Percentiles rank a stretch among this genome's conserved stretches.
Evolutionary conservation across 1,140 invertebrate genomes (phyloP).

Genomic region (Drosophila grimshawi): DNA sequence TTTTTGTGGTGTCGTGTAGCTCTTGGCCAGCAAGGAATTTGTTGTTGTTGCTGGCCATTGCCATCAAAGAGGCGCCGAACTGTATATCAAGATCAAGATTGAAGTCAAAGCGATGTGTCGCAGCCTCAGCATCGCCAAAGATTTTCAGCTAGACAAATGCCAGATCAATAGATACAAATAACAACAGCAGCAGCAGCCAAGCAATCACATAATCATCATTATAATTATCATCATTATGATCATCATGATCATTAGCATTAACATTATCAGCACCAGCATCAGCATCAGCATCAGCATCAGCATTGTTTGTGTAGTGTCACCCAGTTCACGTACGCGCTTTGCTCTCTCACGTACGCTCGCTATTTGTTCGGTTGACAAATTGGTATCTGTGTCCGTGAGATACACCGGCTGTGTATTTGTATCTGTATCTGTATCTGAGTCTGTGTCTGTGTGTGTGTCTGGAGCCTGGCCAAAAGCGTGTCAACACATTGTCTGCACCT

Average conservation of each 20-base stretch:
- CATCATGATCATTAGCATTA: conserved; percentile 14
- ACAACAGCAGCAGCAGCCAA: background rate
- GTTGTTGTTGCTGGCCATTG: conserved; percentile 25
- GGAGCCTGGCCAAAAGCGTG: too few relatives aligned
- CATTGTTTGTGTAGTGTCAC: conserved; percentile 47
- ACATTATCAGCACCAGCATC: conserved; percentile 3
- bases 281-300: conserved; percentile 4
- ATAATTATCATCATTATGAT: conserved; percentile 18
- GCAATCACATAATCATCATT: conserved; percentile 7
- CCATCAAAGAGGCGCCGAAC: conserved; percentile 78
- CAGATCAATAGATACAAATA: conserved; percentile 27
- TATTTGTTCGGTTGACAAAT: conserved; percentile 76
- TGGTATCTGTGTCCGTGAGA: conserved; percentile 57
- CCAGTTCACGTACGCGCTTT: conserved; percentile 70
- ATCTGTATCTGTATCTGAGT: conserved; percentile 5
- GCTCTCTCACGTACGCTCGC: conserved; percentile 64
- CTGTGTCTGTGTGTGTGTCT: conserved; percentile 2
- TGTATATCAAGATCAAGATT: conserved; percentile 82
- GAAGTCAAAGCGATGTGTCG: conserved; percentile 64
- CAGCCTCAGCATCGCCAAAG: conserved; percentile 32
- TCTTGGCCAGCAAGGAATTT: conserved; percentile 17
- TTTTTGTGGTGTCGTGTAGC: conserved; percentile 26
- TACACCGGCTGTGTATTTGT: conserved; percentile 41
- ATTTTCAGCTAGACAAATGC: conserved; percentile 49
- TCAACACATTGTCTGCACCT: too few relatives aligned